Evolutionary conservation across 1,140 invertebrate species (phyloP).

Genomic region (Pseudomyrmex sp.): DNA sequence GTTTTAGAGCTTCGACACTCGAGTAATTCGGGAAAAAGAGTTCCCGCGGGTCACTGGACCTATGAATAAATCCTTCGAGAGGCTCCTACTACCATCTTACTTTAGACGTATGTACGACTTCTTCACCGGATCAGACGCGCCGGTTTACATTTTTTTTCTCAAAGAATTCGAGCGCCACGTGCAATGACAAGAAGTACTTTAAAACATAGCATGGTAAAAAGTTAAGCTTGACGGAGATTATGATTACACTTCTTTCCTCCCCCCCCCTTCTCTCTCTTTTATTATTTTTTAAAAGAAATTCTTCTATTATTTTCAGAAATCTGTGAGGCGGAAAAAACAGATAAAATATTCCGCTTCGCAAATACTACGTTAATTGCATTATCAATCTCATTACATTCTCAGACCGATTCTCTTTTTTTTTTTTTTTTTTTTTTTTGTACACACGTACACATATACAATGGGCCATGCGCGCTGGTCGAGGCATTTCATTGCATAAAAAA

Average conservation of each 20-base stretch:
- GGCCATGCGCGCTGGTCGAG: slow-evolving; percentile 59
- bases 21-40: slow-evolving; percentile 74
- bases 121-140: no score
- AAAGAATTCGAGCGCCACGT: background rate
- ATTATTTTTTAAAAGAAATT: no score
- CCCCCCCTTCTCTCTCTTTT: no score
- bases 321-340: background rate
- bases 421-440: slow-evolving; percentile 65
- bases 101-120: background rate
- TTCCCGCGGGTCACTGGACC: slow-evolving; percentile 48
- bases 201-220: background rate
- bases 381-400: slow-evolving; percentile 44
- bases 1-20: slow-evolving; percentile 79
- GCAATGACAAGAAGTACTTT: no score
- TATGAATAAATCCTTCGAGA: slow-evolving; percentile 70
- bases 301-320: background rate
- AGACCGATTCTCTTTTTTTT: slow-evolving; percentile 54
- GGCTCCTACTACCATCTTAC: slow-evolving; percentile 36
- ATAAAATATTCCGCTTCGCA: slow-evolving; percentile 20
- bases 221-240: background rate
- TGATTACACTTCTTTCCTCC: background rate
- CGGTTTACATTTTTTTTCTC: background rate
- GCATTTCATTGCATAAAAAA: slow-evolving; percentile 77
- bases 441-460: slow-evolving; percentile 40
- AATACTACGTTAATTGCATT: slow-evolving; percentile 43